Evolutionary conservation across 2,888 invertebrate genomes (phyloP).

Genomic region (Ectemnius lituratus): DNA sequence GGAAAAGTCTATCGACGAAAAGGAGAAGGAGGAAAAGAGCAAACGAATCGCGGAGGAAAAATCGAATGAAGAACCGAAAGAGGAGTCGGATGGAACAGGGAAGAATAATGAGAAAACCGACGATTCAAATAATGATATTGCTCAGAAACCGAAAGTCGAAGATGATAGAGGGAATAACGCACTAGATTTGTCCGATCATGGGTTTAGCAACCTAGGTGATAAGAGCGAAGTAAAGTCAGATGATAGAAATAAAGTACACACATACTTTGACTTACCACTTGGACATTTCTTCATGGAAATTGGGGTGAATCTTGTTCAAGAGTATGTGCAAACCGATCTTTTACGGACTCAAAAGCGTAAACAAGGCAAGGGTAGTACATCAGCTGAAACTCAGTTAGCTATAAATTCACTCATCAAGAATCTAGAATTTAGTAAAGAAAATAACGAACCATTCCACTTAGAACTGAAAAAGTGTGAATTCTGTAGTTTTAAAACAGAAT

Average conservation of each 20-base stretch:
- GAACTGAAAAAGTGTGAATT: constrained; percentile 90
- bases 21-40: constrained; percentile 80
- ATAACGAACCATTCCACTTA: constrained; percentile 88
- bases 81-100: constrained; percentile 58
- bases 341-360: constrained; percentile 92
- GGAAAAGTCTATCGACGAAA: constrained; percentile 82
- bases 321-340: constrained; percentile 95
- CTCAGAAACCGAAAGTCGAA: constrained; percentile 63
- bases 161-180: constrained; percentile 70
- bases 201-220: constrained; percentile 55
- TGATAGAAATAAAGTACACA: constrained; percentile 79
- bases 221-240: constrained; percentile 58
- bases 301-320: constrained; percentile 93
- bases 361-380: constrained; percentile 84
- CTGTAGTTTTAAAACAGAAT: constrained; percentile 94
- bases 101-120: constrained; percentile 75
- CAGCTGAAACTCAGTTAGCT: constrained; percentile 86
- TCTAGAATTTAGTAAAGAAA: constrained; percentile 91
- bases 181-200: constrained; percentile 59
- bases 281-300: constrained; percentile 95
- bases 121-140: constrained; percentile 66
- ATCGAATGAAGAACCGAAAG: constrained; percentile 77
- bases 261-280: constrained; percentile 91
- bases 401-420: constrained; percentile 91
- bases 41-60: constrained; percentile 71